Evolutionary conservation across 92 coral and sea anemone species (phyloP).

Genomic region (Blastomussa wellsi): DNA sequence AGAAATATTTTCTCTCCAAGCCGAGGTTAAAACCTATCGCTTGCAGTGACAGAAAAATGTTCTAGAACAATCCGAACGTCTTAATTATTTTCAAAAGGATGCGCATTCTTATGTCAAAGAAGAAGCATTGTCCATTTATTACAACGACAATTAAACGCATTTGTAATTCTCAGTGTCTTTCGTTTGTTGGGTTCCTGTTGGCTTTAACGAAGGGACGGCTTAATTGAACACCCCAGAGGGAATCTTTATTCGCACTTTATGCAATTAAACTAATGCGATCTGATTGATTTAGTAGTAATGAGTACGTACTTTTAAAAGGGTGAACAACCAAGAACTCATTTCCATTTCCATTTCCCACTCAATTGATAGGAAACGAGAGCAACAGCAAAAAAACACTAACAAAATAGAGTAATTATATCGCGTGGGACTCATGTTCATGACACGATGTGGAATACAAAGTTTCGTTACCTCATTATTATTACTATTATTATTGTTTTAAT

Average conservation of each 20-base stretch:
- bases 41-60: neutral
- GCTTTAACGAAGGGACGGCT: too few relatives aligned
- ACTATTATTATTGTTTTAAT: too few relatives aligned
- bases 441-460: too few relatives aligned
- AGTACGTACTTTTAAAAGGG: neutral
- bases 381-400: neutral
- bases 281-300: neutral
- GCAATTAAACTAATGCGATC: neutral
- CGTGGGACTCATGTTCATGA: too few relatives aligned
- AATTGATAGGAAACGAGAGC: neutral
- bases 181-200: too few relatives aligned
- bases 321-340: neutral
- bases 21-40: neutral
- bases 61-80: neutral
- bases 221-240: too few relatives aligned
- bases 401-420: neutral
- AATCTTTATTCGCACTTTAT: neutral
- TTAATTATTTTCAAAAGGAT: too few relatives aligned
- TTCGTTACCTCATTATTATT: too few relatives aligned
- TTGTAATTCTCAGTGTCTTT: too few relatives aligned
- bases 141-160: too few relatives aligned
- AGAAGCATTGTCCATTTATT: neutral
- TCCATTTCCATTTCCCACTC: neutral
- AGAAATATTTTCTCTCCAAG: neutral
- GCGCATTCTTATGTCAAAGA: too few relatives aligned